A percentile compares a stretch with the other conserved stretches of the same genome.
Evolutionary conservation across 2,113 vertebrate genomes (phyloP).

Genomic region (Gadus chalcogrammus): DNA sequence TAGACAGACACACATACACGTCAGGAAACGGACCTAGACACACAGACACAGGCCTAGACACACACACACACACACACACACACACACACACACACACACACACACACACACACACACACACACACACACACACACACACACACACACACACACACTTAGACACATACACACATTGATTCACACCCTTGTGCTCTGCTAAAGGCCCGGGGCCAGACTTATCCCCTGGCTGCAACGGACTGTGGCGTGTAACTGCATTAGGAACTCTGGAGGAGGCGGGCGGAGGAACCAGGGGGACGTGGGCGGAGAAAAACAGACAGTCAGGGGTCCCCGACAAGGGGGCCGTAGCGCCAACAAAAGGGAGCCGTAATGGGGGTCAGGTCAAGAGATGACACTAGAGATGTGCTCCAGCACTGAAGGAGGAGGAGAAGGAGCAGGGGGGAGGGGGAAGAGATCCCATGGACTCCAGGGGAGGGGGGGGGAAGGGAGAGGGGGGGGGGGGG

Average conservation of each 20-base stretch:
- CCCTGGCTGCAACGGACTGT: conserved; percentile 45
- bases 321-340: too few species aligned
- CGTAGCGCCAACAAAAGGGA: too few species aligned
- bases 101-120: conserved; percentile 5
- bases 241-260: conserved; percentile 34
- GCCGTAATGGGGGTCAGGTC: too few species aligned
- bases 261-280: conserved; percentile 18
- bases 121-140: not conserved
- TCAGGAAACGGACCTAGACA: conserved; percentile 1
- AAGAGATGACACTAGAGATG: not conserved
- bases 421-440: not conserved
- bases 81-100: conserved; percentile 14
- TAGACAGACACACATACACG: conserved; percentile 6
- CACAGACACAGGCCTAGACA: conserved; percentile 8
- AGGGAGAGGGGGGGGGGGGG: not conserved
- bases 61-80: conserved; percentile 5
- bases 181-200: conserved; percentile 20
- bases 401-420: not conserved
- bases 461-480: too few species aligned
- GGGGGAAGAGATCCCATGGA: not conserved
- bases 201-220: conserved; percentile 25
- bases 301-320: not conserved
- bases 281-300: conserved; percentile 4
- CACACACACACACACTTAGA: conserved; percentile 5
- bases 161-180: conserved; percentile 8